Conservation (phyloP, 2,797 vertebrate species). For the Periophthalmus magnuspinnatus region DNA sequence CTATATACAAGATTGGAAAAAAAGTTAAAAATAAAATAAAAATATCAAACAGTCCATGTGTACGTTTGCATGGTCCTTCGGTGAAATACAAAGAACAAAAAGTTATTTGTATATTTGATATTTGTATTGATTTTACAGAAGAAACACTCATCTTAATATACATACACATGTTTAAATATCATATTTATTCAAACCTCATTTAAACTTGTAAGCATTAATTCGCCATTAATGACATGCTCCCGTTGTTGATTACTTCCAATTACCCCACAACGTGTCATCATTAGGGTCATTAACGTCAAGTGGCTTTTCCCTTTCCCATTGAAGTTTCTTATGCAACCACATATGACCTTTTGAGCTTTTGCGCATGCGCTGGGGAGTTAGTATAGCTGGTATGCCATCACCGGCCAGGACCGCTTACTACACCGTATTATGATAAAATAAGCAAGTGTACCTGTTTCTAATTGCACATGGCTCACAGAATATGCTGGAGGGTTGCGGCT, state of each 20-base stretch:
- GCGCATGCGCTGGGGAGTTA: slow-evolving; percentile 40
- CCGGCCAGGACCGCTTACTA: neutral
- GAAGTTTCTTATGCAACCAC: neutral
- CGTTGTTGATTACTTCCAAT: neutral
- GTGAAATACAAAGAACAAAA: no score
- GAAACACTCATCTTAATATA: neutral
- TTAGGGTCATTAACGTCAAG: neutral
- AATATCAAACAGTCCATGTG: neutral
- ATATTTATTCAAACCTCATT: neutral
- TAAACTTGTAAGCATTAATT: neutral
- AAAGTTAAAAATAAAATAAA: neutral
- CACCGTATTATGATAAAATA: neutral
- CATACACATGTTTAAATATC: no score
- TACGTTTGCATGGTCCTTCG: neutral
- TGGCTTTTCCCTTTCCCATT: neutral
- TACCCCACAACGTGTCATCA: neutral
- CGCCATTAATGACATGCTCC: neutral
- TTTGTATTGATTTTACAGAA: neutral
- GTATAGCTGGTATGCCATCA: neutral
- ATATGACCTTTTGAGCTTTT: slow-evolving; percentile 16
- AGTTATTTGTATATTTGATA: neutral
- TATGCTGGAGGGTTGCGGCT: slow-evolving; percentile 48
- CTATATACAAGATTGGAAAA: no score
- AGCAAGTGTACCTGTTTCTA: neutral
- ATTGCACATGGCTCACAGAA: slow-evolving; percentile 67